Conservation (phyloP, 2,888 invertebrate genomes). For the Cotesia congregata region DNA sequence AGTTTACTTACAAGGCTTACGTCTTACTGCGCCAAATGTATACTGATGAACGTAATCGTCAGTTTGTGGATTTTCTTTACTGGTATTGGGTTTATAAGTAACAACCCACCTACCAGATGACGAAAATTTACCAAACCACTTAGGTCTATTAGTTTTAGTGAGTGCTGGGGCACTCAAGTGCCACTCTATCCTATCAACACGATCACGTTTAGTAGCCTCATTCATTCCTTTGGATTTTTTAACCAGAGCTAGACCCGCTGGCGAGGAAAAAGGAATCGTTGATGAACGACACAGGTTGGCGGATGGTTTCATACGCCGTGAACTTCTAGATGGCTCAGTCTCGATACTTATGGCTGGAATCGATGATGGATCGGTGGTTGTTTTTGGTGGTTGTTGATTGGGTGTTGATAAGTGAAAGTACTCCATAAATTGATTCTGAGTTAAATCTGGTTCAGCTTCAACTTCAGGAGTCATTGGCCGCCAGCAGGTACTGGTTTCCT, state of each 20-base stretch:
- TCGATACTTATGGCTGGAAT: constrained; percentile 27
- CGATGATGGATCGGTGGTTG: constrained; percentile 9
- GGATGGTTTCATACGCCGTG: constrained; percentile 69
- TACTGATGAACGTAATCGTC: constrained; percentile 61
- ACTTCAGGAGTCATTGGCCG: constrained; percentile 68
- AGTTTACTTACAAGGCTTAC: constrained; percentile 61
- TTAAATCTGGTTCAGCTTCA: constrained; percentile 53
- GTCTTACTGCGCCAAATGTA: constrained; percentile 58
- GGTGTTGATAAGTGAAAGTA: constrained; percentile 70
- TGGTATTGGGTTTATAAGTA: constrained; percentile 62
- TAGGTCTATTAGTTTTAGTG: constrained; percentile 55
- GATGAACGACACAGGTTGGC: constrained; percentile 71
- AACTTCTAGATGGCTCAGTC: constrained; percentile 55
- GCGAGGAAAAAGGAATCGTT: constrained; percentile 73
- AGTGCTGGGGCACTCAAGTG: constrained; percentile 71
- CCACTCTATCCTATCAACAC: constrained; percentile 72
- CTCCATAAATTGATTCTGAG: constrained; percentile 70
- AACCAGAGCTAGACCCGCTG: constrained; percentile 71
- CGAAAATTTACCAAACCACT: constrained; percentile 61
- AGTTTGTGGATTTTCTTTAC: constrained; percentile 55
- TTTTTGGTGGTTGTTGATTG: constrained; percentile 39
- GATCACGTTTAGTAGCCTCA: constrained; percentile 71
- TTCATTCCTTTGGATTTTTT: constrained; percentile 71
- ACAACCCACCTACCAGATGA: constrained; percentile 63
- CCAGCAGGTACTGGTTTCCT: constrained; percentile 59